Evolutionary conservation across 2,797 vertebrate species (phyloP), one percentile per base, ranked within the genome.

Genomic region (Enteromius anoplus): DNA sequence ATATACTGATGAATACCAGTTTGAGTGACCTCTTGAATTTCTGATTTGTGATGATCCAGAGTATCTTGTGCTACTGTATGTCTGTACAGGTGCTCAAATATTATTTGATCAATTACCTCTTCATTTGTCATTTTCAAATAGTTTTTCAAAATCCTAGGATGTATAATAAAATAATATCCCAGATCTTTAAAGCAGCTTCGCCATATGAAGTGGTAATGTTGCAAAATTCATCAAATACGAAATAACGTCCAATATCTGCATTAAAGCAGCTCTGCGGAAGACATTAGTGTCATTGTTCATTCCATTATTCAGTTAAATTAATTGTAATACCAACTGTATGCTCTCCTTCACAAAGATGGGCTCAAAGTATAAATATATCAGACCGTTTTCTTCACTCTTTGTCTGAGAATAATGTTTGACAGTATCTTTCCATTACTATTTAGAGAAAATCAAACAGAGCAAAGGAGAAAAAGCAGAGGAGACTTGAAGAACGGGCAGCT

Each of bases 391-490:
- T 80, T 86, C 37, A 10, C 10, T 23, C 21, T 80, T 6, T 15
- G 10, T 78, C 37, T 5, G 42, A 29, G 7, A 32, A 40, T 79
- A 11, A 12, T 45, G n/a, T 49, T 62, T 86, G 15, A 34, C 32
- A 4, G 1, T 62, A 4, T 65, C 5, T 51, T 12, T 47, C 37
- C 3, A 11, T 34, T 70, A 65, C 0, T 40, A 29, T 86, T 37
- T 91, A 98, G 97, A 96, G 97, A 82, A 98, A 98, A 86, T 98
- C 97, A 0, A 96, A 96, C 91, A 93, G 93, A 93, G 97, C 96
- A 3, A 98, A 97, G 90, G 97, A 97, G 90, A 99, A 98, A 95
- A 98, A 98, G 90, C 96, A 97, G 78, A 95, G 95, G 83, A 94
- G 97, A 11, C 84, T 95, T 89, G 97, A 98, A 88, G 97, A 98